Evolutionary conservation across 2,797 vertebrate genomes (phyloP).

Genomic region (Nyctalus aviator): DNA sequence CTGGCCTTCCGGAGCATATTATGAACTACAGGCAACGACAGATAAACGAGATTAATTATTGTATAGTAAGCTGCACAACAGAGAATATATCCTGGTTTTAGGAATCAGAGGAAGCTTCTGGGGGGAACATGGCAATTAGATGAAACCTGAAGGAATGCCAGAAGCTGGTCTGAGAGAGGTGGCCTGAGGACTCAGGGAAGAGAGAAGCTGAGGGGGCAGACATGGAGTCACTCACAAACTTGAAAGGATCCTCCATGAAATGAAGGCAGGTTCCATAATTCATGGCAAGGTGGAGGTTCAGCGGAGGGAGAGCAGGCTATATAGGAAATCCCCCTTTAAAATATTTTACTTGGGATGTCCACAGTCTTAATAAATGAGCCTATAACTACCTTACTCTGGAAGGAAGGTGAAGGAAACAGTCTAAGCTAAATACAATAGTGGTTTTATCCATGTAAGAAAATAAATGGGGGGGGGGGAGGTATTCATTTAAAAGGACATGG

Average conservation of each 20-base stretch:
- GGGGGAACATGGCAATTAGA: background rate
- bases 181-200: background rate
- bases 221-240: background rate
- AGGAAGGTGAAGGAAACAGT: background rate
- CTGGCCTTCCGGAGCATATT: background rate
- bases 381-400: background rate
- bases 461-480: rapidly evolving
- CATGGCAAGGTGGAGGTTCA: background rate
- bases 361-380: background rate
- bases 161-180: background rate
- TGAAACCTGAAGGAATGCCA: slow-evolving; percentile 14
- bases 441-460: background rate
- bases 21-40: background rate
- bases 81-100: background rate
- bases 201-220: background rate
- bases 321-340: background rate
- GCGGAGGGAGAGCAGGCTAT: background rate
- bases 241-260: background rate
- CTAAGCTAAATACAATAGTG: background rate
- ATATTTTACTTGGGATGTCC: background rate
- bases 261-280: background rate
- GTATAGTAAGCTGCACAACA: background rate
- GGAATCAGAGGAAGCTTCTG: background rate
- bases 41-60: slow-evolving; percentile 9
- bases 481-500: background rate